These are phyloP conservation scores for Nomada flava DNA, from an alignment of 2,888 invertebrate genomes.

Conservation along the genomic window DNA sequence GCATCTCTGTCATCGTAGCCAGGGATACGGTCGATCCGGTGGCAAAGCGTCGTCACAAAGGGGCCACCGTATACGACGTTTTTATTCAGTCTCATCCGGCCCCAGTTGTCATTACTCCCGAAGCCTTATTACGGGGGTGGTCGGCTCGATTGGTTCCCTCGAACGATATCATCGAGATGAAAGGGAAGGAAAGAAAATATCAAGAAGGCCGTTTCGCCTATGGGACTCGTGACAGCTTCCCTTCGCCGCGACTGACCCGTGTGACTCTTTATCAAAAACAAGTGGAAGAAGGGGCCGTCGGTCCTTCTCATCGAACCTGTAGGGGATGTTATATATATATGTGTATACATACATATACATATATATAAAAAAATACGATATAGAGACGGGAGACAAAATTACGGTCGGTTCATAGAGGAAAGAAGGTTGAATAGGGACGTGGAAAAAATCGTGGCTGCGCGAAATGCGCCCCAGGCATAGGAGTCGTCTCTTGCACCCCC, in stretches of 20 bases:
- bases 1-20: slow-evolving; percentile 21
- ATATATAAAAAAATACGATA: too few relatives aligned
- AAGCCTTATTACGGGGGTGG: slow-evolving; percentile 50
- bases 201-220: slow-evolving; percentile 29
- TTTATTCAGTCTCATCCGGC: slow-evolving; percentile 41
- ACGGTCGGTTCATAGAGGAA: background rate
- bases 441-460: slow-evolving; percentile 4
- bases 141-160: slow-evolving; percentile 52
- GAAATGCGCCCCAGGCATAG: slow-evolving; percentile 5
- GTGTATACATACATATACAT: too few relatives aligned
- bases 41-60: slow-evolving; percentile 33
- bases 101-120: slow-evolving; percentile 50
- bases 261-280: slow-evolving; percentile 52
- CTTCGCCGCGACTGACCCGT: slow-evolving; percentile 24
- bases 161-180: slow-evolving; percentile 57
- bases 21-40: slow-evolving; percentile 35
- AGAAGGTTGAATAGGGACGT: background rate
- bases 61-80: slow-evolving; percentile 38
- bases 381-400: background rate
- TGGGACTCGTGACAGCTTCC: slow-evolving; percentile 25
- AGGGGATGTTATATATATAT: too few relatives aligned
- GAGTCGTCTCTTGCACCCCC: slow-evolving; percentile 23
- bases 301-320: background rate
- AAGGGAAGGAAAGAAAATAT: slow-evolving; percentile 48
- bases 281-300: slow-evolving; percentile 18